Conservation (phyloP, 2,888 invertebrate genomes). For the Cryptocheilus praepositus region DNA sequence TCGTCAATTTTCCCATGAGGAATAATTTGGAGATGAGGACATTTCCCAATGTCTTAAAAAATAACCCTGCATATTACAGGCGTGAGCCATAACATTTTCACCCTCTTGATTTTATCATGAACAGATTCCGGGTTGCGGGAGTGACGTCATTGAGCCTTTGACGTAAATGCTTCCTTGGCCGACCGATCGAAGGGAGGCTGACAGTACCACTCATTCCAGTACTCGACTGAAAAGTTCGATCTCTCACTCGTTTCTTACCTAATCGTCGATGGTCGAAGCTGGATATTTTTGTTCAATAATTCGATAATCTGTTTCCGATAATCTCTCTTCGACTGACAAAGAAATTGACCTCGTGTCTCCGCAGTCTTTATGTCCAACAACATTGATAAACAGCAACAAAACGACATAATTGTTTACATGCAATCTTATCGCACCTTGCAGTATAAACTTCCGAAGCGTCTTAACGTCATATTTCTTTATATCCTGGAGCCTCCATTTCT, state of each 20-base stretch:
- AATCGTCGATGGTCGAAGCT: slow-evolving; percentile 31
- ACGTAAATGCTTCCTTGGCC: slow-evolving; percentile 51
- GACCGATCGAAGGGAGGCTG: slow-evolving; percentile 43
- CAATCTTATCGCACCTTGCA: too few species aligned
- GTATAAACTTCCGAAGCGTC: too few species aligned
- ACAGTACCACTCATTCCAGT: slow-evolving; percentile 37
- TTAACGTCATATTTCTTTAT: too few species aligned
- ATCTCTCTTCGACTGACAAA: neutral
- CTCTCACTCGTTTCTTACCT: slow-evolving; percentile 35
- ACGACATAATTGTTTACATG: too few species aligned
- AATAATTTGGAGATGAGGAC: too few species aligned
- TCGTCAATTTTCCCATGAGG: too few species aligned
- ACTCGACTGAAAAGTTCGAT: slow-evolving; percentile 41
- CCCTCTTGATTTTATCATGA: slow-evolving; percentile 8
- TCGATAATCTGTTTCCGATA: slow-evolving; percentile 28
- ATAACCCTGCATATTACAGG: neutral
- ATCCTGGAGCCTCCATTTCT: too few species aligned
- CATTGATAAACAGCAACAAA: too few species aligned
- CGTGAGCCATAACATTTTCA: neutral
- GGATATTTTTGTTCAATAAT: slow-evolving; percentile 42
- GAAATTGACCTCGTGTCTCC: too few species aligned
- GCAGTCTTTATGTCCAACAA: too few species aligned
- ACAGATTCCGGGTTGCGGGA: slow-evolving; percentile 34
- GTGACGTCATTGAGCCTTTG: slow-evolving; percentile 56
- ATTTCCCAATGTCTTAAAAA: too few species aligned